These are phyloP conservation scores for Coreius guichenoti DNA, from an alignment of 2,797 vertebrate genomes.

Conservation along the genomic window DNA sequence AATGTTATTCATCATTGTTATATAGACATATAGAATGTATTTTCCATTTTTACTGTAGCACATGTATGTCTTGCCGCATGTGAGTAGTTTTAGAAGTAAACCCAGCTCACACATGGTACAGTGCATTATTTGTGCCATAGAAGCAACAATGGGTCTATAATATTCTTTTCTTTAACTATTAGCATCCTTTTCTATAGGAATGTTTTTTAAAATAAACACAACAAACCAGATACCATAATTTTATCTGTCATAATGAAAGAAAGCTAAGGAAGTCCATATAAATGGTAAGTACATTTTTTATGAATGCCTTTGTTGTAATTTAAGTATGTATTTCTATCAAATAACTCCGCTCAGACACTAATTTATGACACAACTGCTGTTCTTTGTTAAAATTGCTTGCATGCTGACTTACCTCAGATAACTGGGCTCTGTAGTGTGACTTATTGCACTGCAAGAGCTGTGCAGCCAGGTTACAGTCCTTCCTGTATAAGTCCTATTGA, in stretches of 20 bases:
- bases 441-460: constrained; percentile 98
- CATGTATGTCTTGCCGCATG: background rate
- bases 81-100: background rate
- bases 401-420: constrained; percentile 88
- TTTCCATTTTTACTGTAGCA: background rate
- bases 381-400: background rate
- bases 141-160: background rate
- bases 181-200: background rate
- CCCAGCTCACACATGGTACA: background rate
- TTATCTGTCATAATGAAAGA: background rate
- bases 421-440: constrained; percentile 89
- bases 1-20: background rate
- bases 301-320: background rate
- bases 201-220: background rate
- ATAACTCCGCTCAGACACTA: too few relatives aligned
- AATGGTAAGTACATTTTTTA: background rate
- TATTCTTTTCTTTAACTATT: background rate
- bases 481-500: constrained; percentile 92
- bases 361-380: background rate
- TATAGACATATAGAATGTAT: background rate
- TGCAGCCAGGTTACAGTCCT: constrained; percentile 96
- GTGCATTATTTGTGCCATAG: too few relatives aligned
- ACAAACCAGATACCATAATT: background rate
- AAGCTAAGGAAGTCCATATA: background rate
- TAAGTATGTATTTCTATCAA: background rate